A percentile compares a stretch with the other conserved stretches of the same genome.
These are phyloP conservation scores for Philhelius pedissequus DNA, from an alignment of 2,888 invertebrate genomes.

Conservation along the genomic window DNA sequence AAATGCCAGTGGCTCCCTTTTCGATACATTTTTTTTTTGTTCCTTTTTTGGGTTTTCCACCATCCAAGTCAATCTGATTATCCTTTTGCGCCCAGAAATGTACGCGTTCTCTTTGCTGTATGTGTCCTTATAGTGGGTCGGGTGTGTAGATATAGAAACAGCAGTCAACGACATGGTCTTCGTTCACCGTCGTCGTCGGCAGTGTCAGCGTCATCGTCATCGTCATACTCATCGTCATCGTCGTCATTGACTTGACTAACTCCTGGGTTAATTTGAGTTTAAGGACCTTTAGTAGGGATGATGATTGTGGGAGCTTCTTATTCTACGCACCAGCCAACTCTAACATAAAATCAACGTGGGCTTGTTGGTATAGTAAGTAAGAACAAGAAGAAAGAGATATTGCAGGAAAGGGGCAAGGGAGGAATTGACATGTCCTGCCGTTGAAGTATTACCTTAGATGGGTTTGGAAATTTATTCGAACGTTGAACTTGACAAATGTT, in stretches of 20 bases:
- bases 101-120: constrained; percentile 18
- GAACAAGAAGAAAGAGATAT: background rate
- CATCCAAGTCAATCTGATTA: constrained; percentile 64
- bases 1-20: constrained; percentile 53
- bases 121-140: constrained; percentile 23
- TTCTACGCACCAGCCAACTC: constrained; percentile 52
- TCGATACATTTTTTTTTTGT: background rate
- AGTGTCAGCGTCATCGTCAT: constrained; percentile 36
- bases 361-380: background rate
- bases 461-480: constrained; percentile 56
- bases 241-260: constrained; percentile 63
- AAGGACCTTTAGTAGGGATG: constrained; percentile 54
- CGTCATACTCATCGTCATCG: constrained; percentile 42
- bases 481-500: constrained; percentile 64
- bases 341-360: background rate
- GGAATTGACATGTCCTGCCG: constrained; percentile 53
- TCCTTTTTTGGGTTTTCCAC: constrained; percentile 48
- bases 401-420: background rate
- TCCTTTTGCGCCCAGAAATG: constrained; percentile 48
- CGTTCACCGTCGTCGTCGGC: constrained; percentile 31
- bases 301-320: constrained; percentile 46
- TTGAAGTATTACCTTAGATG: constrained; percentile 31
- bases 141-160: constrained; percentile 2
- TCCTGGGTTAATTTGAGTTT: constrained; percentile 64
- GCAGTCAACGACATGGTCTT: constrained; percentile 45